phyloP scores from a whole-genome alignment of 2,113 vertebrate genomes.

The Platanista minor region DNA sequence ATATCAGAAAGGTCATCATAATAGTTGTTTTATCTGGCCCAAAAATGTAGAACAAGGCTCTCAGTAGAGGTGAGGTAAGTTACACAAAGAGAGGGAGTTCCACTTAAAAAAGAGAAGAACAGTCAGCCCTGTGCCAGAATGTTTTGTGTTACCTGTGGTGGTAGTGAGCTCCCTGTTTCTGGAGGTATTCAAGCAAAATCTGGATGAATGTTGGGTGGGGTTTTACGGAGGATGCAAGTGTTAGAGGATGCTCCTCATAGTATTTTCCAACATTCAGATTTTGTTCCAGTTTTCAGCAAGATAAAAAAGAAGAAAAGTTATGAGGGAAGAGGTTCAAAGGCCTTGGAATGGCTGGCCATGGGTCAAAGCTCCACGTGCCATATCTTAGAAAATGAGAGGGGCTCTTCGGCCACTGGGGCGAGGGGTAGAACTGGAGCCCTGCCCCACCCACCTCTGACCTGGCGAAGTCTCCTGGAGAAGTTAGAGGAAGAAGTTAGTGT shows the following conservation, averaged over 20 bases:
- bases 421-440: not conserved
- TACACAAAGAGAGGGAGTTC: not conserved
- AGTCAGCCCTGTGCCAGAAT: not conserved
- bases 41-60: not conserved
- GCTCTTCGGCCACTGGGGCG: not conserved
- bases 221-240: not conserved
- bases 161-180: not conserved
- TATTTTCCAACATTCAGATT: not conserved
- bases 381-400: not conserved
- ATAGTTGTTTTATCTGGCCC: not conserved
- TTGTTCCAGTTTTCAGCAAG: not conserved
- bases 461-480: not conserved
- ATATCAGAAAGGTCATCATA: not conserved
- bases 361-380: not conserved
- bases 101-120: not conserved
- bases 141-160: not conserved
- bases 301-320: not conserved
- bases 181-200: not conserved
- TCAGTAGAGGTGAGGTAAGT: not conserved
- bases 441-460: fast-evolving
- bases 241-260: not conserved
- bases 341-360: too few species aligned
- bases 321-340: not conserved
- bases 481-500: not conserved
- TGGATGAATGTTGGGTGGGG: not conserved